A percentile compares a stretch with the other conserved stretches of the same genome.
Evolutionary conservation across 2,113 vertebrate genomes (phyloP).

Genomic region (Pitta sordida): DNA sequence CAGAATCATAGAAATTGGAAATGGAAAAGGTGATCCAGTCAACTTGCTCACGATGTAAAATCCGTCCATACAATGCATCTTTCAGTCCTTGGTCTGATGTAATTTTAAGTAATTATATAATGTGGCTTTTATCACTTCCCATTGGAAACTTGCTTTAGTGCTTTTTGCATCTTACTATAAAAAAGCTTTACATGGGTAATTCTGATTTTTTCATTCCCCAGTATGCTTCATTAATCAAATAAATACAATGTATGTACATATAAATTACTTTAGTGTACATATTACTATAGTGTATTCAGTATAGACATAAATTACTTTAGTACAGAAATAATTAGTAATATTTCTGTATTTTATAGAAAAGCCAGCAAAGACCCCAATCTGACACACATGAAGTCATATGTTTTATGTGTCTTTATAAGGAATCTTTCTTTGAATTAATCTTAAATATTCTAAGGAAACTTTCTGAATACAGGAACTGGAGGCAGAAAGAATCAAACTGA

Average conservation of each 20-base stretch:
- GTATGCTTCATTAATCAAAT: background rate
- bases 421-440: background rate
- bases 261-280: background rate
- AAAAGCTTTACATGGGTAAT: background rate
- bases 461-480: conserved; percentile 77
- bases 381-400: background rate
- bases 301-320: background rate
- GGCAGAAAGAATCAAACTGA: conserved; percentile 78
- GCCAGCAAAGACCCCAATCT: background rate
- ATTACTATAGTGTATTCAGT: too few relatives aligned
- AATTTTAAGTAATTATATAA: background rate
- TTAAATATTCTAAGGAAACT: background rate
- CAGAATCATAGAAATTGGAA: background rate
- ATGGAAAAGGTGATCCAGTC: background rate
- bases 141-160: background rate
- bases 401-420: background rate
- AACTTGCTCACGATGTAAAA: background rate
- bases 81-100: background rate
- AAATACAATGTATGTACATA: background rate
- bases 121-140: background rate
- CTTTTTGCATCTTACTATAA: background rate
- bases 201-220: background rate
- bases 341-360: background rate
- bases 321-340: background rate
- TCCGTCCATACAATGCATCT: background rate